Evolutionary conservation across 2,797 vertebrate genomes (phyloP).

Genomic region (Sebastes trivittatus): DNA sequence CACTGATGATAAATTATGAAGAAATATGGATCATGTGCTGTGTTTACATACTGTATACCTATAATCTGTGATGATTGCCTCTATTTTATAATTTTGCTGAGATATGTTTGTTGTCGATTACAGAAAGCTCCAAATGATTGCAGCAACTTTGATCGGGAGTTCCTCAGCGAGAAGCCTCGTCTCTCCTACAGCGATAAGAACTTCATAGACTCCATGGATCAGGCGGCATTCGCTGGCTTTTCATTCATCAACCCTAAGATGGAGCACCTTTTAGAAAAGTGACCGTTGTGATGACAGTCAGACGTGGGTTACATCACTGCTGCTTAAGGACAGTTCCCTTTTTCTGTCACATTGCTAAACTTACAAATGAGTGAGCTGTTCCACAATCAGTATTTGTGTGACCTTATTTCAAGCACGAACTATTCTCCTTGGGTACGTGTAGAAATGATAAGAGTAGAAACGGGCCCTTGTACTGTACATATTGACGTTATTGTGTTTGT

Average conservation of each 20-base stretch:
- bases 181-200: conserved; percentile 95
- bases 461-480: conserved; percentile 65
- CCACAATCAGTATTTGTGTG: conserved; percentile 60
- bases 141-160: conserved; percentile 98
- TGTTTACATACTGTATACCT: background rate
- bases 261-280: conserved; percentile 90
- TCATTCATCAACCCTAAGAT: conserved; percentile 95
- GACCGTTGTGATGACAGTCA: conserved; percentile 40
- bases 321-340: conserved; percentile 35
- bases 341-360: conserved; percentile 31
- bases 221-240: conserved; percentile 92
- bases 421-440: conserved; percentile 56
- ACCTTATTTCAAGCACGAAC: conserved; percentile 48
- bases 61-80: background rate
- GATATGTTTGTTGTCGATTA: conserved; percentile 26
- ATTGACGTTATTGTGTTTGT: conserved; percentile 60
- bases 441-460: conserved; percentile 50
- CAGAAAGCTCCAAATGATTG: conserved; percentile 95
- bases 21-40: background rate
- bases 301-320: conserved; percentile 13
- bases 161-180: conserved; percentile 95
- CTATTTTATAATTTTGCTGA: conserved; percentile 4
- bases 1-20: background rate
- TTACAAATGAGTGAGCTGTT: conserved; percentile 37
- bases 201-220: conserved; percentile 99